Evolutionary conservation across 2,797 vertebrate species (phyloP).

Genomic region (Buphagus erythrorhynchus): DNA sequence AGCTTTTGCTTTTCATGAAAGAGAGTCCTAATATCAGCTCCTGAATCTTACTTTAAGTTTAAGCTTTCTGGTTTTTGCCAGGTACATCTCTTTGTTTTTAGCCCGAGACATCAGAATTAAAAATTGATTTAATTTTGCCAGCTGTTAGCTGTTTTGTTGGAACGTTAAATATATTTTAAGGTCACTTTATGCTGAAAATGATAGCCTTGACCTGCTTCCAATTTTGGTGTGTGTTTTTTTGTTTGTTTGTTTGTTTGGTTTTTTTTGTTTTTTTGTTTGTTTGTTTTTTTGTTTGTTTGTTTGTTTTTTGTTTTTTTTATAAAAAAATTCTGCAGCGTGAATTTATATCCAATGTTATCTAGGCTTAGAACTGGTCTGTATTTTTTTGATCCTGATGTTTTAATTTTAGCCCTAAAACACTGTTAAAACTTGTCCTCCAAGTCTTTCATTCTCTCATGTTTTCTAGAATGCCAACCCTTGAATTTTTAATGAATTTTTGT

Average conservation of each 20-base stretch:
- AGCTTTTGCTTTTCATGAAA: neutral
- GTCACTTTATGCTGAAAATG: neutral
- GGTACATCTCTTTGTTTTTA: neutral
- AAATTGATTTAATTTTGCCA: neutral
- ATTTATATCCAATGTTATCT: neutral
- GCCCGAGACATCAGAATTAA: fast-evolving
- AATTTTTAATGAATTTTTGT: neutral
- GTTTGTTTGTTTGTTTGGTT: neutral
- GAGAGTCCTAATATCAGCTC: neutral
- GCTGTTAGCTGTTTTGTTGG: neutral
- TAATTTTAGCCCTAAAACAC: neutral
- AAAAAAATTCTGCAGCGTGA: neutral
- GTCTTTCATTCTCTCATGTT: neutral
- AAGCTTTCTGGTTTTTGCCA: neutral
- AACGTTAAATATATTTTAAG: neutral
- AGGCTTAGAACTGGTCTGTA: neutral
- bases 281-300: neutral
- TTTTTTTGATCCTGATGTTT: neutral
- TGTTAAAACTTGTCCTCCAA: neutral
- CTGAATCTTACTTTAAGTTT: neutral
- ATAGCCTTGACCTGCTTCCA: neutral
- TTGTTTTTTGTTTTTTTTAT: neutral
- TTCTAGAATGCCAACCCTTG: neutral
- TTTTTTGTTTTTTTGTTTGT: neutral
- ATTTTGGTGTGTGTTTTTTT: neutral